A percentile compares a stretch with the other conserved stretches of the same genome.
phyloP scores from a whole-genome alignment of 1,140 invertebrate species.

The Apolygus lucorum region DNA sequence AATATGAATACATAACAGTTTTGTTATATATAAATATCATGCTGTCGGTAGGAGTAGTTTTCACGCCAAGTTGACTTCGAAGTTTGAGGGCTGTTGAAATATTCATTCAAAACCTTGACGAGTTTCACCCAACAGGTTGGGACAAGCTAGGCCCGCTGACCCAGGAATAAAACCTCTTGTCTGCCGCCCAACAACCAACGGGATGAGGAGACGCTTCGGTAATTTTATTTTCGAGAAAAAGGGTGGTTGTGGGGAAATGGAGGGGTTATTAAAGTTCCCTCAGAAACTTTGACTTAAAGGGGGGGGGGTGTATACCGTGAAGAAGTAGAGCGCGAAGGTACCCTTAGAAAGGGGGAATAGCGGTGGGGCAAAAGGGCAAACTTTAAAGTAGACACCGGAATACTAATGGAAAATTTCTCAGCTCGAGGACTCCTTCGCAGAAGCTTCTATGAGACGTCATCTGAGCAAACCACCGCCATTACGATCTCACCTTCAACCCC shows the following conservation, averaged over 20 bases:
- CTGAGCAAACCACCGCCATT: background rate
- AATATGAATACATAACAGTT: too few relatives aligned
- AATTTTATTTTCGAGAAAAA: slow-evolving; percentile 11
- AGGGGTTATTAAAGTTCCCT: slow-evolving; percentile 8
- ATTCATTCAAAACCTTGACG: background rate
- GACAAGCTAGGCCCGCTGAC: background rate
- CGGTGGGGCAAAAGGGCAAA: background rate
- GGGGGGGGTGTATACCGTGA: background rate
- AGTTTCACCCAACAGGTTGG: background rate
- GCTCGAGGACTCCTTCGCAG: background rate
- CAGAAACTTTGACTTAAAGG: background rate
- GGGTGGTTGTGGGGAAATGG: too few relatives aligned
- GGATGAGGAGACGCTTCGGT: background rate
- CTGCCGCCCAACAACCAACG: background rate
- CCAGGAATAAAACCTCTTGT: background rate
- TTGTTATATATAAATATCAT: too few relatives aligned
- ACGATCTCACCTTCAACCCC: background rate
- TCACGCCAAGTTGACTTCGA: background rate
- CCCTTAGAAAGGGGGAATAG: background rate
- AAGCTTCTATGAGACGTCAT: too few relatives aligned
- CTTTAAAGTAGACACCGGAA: slow-evolving; percentile 12
- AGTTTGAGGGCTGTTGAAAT: background rate
- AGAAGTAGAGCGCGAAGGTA: background rate
- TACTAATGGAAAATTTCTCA: slow-evolving; percentile 17
- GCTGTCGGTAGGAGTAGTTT: too few relatives aligned